phyloP scores from a whole-genome alignment of 2,797 vertebrate species.

The Chloroceryle amazona region DNA sequence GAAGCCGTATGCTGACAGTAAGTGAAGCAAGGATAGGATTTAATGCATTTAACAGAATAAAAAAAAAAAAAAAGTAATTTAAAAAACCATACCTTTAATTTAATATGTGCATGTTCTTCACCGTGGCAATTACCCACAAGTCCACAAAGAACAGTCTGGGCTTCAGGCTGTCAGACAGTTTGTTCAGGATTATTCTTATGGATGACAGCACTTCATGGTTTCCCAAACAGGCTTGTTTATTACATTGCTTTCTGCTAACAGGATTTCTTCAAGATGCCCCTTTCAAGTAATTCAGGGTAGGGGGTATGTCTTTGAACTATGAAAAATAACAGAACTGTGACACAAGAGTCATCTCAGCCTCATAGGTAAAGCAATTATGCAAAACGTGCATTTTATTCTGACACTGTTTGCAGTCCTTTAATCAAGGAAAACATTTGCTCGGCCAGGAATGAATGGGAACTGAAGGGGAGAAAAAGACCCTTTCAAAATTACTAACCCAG shows the following conservation, averaged over 20 bases:
- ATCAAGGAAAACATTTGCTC: neutral
- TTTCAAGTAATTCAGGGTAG: neutral
- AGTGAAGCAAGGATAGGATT: slow-evolving; percentile 64
- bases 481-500: neutral
- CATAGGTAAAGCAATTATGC: neutral
- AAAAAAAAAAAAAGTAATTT: neutral
- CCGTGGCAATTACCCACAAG: slow-evolving; percentile 61
- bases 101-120: slow-evolving; percentile 72
- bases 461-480: neutral
- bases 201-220: slow-evolving; percentile 44
- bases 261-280: slow-evolving; percentile 38
- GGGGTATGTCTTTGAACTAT: neutral
- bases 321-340: neutral
- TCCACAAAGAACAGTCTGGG: slow-evolving; percentile 64
- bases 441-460: slow-evolving; percentile 4
- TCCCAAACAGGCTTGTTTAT: slow-evolving; percentile 39
- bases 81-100: slow-evolving; percentile 71
- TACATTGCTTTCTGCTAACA: slow-evolving; percentile 54
- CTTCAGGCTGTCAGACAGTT: slow-evolving; percentile 60
- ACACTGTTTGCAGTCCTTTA: neutral
- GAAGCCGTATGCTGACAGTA: slow-evolving; percentile 68
- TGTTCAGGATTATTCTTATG: slow-evolving; percentile 43
- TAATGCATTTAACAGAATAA: slow-evolving; percentile 56
- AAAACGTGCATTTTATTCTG: neutral
- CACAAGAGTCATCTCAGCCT: neutral